Percentiles rank a stretch among this genome's conserved stretches.
Conservation (phyloP, 2,888 invertebrate genomes). For the Drosophila quasianomalipes region DNA sequence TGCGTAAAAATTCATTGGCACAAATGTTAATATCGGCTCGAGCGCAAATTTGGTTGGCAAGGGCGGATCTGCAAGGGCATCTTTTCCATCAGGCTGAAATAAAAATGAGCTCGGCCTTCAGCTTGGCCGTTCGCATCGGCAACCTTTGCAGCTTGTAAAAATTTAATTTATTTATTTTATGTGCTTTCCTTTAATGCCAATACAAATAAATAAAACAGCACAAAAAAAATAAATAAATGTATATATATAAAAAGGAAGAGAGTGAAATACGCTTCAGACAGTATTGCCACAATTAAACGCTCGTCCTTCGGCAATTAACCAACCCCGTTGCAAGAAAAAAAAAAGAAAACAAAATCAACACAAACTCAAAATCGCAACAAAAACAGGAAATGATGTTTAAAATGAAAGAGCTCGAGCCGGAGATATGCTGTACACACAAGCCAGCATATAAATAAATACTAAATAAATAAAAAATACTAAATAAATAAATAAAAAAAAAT, state of each 20-base stretch:
- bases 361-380: conserved; percentile 26
- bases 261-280: conserved; percentile 24
- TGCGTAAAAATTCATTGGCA: conserved; percentile 72
- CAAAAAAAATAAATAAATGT: conserved; percentile 11
- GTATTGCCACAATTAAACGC: conserved; percentile 76
- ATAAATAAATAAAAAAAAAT: too few relatives aligned
- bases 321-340: conserved; percentile 31
- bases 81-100: conserved; percentile 44
- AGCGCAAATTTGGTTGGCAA: conserved; percentile 5
- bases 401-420: neutral
- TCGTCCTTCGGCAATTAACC: conserved; percentile 76
- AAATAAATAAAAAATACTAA: neutral
- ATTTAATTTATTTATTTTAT: conserved; percentile 66
- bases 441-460: neutral
- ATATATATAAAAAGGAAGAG: neutral
- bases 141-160: conserved; percentile 62
- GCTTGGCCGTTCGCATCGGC: conserved; percentile 32
- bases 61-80: neutral
- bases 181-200: conserved; percentile 54
- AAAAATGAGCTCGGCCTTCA: conserved; percentile 66
- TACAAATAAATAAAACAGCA: conserved; percentile 53
- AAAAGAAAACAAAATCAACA: conserved; percentile 16
- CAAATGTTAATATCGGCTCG: conserved; percentile 43
- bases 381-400: conserved; percentile 12
- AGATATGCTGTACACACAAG: neutral